Percentiles rank a stretch among this genome's conserved stretches.
These are phyloP conservation scores for Clarias macrocephalus DNA, from an alignment of 2,113 vertebrate genomes.

Conservation along the genomic window DNA sequence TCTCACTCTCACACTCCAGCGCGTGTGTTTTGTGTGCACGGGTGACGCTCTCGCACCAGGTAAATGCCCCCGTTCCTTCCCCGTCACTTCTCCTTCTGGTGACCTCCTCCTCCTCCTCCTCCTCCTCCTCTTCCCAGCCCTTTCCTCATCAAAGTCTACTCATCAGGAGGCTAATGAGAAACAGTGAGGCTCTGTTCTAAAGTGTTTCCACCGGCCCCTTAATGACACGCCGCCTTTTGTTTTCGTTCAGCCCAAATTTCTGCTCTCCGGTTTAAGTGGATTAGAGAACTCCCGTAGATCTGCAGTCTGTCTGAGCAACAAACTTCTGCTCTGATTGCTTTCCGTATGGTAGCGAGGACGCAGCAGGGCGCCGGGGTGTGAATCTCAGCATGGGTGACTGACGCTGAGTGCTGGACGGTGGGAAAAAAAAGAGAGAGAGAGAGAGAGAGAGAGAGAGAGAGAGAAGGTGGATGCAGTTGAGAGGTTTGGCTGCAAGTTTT, in stretches of 20 bases:
- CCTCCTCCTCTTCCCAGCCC: neutral
- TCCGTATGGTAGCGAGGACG: conserved; percentile 14
- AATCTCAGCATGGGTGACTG: conserved; percentile 25
- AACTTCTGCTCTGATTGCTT: conserved; percentile 7
- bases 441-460: too few species aligned
- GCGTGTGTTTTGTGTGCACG: conserved; percentile 17
- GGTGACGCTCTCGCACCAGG: conserved; percentile 6
- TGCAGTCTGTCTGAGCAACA: conserved; percentile 26
- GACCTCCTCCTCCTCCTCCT: conserved; percentile 1
- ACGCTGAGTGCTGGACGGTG: neutral
- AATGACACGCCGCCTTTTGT: conserved; percentile 59
- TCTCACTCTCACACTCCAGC: neutral
- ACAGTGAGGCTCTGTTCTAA: conserved; percentile 58
- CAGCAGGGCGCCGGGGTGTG: conserved; percentile 12
- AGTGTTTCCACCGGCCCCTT: conserved; percentile 62
- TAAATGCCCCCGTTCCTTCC: neutral
- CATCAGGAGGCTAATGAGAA: conserved; percentile 71
- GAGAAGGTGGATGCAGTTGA: neutral
- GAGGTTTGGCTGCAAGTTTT: neutral
- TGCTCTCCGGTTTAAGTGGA: conserved; percentile 59
- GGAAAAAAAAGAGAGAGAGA: neutral
- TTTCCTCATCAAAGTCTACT: conserved; percentile 47
- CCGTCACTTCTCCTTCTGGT: conserved; percentile 19
- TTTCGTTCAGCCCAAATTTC: conserved; percentile 39
- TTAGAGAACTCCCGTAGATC: conserved; percentile 36